Percentiles rank a stretch among this genome's conserved stretches.
Evolutionary conservation across 2,113 vertebrate species (phyloP).

Genomic region (Protobothrops mucrosquamatus): DNA sequence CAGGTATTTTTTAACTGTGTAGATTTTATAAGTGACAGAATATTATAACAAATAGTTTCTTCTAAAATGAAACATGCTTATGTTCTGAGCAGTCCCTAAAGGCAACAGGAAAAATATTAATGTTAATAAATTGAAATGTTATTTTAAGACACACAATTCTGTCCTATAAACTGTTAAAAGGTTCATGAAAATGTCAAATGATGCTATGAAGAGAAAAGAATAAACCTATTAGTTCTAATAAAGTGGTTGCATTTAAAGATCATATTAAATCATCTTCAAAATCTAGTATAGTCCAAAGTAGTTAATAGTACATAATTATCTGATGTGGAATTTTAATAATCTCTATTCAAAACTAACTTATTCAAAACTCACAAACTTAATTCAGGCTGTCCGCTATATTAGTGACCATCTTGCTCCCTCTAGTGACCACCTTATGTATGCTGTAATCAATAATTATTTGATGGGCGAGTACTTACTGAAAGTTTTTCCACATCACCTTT

Average conservation of each 20-base stretch:
- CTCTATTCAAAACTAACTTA: background rate
- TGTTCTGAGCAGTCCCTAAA: background rate
- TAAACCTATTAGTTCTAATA: background rate
- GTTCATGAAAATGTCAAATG: background rate
- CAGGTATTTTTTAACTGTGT: background rate
- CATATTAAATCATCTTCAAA: background rate
- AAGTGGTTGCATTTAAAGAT: background rate
- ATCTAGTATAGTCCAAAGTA: background rate
- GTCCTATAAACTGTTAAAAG: background rate
- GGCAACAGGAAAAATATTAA: background rate
- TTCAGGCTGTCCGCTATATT: background rate
- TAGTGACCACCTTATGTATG: constrained; percentile 54
- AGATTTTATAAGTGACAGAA: background rate
- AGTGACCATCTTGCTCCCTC: constrained; percentile 63
- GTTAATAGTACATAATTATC: background rate
- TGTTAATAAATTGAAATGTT: background rate
- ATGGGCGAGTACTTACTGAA: constrained; percentile 77
- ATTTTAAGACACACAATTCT: background rate
- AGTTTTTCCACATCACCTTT: constrained; percentile 98
- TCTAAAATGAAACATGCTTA: rapidly evolving
- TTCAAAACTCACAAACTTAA: background rate
- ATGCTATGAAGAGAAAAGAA: background rate
- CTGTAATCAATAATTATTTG: background rate
- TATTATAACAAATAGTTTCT: background rate
- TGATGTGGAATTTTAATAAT: background rate